Evolutionary conservation across 2,888 invertebrate species (phyloP), one percentile per base, ranked within the genome.

Genomic region (Eupithecia centaureata): DNA sequence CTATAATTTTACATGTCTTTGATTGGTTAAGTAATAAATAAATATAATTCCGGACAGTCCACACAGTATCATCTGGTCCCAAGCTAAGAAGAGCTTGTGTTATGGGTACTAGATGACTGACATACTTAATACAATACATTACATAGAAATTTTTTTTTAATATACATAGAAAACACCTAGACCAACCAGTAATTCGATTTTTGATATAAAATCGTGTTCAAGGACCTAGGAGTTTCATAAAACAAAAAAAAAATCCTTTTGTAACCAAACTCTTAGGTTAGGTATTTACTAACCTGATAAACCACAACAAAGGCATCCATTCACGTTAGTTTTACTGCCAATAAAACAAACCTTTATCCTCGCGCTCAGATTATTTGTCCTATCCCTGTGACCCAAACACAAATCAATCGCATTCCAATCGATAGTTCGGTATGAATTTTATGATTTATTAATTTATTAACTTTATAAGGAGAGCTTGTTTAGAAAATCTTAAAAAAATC

Each of bases 321-420:
- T 22, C 22, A 65, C 69, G 71, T 72, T 69, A 75, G 73, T 71
- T 65, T 70, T 62, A 74, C 73, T 72, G 70, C 70, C 74, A 73
- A 74, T 76, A 57, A 57, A 73, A 74, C 70, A 70, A 61, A 58
- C 62, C 63, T 63, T 60, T 56, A 64, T 65, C 42, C 56, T 33
- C 58, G 61, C 25, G 25, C 59, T 68, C 74, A 73, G 72, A 69
- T 74, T 72, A 75, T 75, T 72, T 66, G 70, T 51, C 38, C 65
- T 63, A 71, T 72, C 60, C 63, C 68, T 67, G 69, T 65, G 69
- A 71, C 68, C 63, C 63, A 47, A 71, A 71, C 72, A 70, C 67
- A 72, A 72, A 74, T 75, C 73, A 74, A 73, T 76, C 62, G 61
- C 63, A 61, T 61, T 60, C 69, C 67, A 70, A 61, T 42, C 25